Evolutionary conservation across 2,888 invertebrate species (phyloP), one percentile per base, ranked within the genome.

Genomic region (Protodeltote pygarga): DNA sequence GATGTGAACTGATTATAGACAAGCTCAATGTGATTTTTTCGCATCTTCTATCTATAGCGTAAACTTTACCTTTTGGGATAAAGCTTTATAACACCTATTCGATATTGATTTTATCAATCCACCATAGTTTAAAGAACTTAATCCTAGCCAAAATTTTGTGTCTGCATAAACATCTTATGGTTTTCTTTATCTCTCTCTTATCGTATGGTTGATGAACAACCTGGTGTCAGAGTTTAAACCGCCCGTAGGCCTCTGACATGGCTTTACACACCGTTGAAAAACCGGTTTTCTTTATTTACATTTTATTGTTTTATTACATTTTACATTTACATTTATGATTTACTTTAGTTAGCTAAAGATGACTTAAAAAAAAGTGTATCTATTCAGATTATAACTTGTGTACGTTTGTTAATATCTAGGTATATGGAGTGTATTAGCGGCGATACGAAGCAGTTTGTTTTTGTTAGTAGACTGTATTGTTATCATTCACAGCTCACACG

Each of bases 1-100:
- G 75, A 81, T 83, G 79, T 76, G 81, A 73, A 73, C 77, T 75
- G 79, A 79, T 83, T 81, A 76, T 60, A 65, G 75, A 75, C 71
- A 59, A 64, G 62, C 42, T 51, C 49, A 55, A 57, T 32, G 42
- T 55, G 40, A 48, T 27, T 27, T 29, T 39, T 29, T 59, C 23
- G 14, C 19, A 35, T 15, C 6, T 45, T 28, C 10, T 5, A 35
- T 34, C 15, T 25, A 19, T 24, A 31, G 23, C 14, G 29, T 41
- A 39, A 28, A 9, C 29, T 5, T 24, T 13, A 33, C 25, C 14
- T 29, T 27, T 14, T 6, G 5, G 14, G 6, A 44, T 17, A n/a
- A 19, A 14, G 6, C 16, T 31, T 15, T 37, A 8, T 35, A 17
- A 10, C 23, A 9, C 11, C 4, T 19, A 4, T 1, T 51, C 38